Conservation (phyloP, 1,140 invertebrate genomes). For the Lepidurus arcticus region DNA sequence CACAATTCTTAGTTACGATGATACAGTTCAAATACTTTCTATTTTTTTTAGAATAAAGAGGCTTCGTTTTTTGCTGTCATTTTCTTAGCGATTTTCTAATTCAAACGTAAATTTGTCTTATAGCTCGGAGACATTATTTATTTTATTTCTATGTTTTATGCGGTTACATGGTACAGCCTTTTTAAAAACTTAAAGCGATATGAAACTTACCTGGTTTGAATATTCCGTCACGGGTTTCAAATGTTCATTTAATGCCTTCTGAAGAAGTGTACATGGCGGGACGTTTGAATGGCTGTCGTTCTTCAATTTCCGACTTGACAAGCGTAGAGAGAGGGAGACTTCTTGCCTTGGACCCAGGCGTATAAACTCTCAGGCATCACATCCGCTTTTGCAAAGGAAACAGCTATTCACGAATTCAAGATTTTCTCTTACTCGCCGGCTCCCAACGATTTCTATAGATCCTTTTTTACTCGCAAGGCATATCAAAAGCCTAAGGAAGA, state of each 20-base stretch:
- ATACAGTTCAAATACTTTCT: not conserved
- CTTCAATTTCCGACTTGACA: constrained; percentile 21
- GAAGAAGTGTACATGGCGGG: not conserved
- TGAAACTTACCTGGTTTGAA: not conserved
- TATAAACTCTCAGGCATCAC: not conserved
- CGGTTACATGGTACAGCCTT: too few relatives aligned
- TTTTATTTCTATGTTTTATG: not conserved
- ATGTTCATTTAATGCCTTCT: not conserved
- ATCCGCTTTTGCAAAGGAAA: not conserved
- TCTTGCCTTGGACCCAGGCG: not conserved
- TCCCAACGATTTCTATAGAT: not conserved
- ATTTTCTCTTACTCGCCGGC: not conserved
- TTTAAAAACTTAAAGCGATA: not conserved
- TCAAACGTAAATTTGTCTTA: not conserved
- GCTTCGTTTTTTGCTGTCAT: not conserved
- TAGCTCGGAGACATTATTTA: not conserved
- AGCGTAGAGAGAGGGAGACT: not conserved
- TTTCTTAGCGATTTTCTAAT: not conserved
- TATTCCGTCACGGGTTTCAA: constrained; percentile 8
- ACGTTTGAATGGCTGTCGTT: not conserved
- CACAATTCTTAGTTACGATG: not conserved
- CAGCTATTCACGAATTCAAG: not conserved
- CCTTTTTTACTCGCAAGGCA: not conserved
- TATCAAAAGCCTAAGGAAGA: too few relatives aligned
- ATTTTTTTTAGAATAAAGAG: not conserved